A percentile compares a stretch with the other conserved stretches of the same genome.
Conservation (phyloP, 2,113 vertebrate species). For the Platycercus adscitus region DNA sequence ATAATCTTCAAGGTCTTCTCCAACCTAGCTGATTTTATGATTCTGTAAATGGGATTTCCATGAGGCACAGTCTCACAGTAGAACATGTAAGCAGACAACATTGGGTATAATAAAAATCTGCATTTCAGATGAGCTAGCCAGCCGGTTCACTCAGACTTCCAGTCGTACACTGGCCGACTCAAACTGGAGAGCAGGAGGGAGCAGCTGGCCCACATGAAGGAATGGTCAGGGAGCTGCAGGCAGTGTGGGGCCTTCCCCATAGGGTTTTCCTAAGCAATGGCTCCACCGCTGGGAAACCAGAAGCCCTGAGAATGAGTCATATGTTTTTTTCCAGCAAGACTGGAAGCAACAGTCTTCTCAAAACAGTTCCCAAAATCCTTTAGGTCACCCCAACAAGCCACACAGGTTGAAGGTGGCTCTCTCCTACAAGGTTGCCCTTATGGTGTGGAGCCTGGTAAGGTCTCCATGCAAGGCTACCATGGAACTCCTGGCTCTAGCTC, state of each 20-base stretch:
- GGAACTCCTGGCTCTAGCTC: background rate
- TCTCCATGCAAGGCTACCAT: background rate
- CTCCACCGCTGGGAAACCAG: background rate
- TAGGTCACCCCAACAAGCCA: background rate
- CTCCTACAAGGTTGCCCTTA: background rate
- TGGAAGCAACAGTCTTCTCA: background rate
- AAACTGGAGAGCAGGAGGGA: background rate
- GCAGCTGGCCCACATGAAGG: background rate
- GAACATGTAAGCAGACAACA: background rate
- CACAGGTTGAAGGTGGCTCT: background rate
- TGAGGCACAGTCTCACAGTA: background rate
- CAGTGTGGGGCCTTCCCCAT: rapidly evolving
- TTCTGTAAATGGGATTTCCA: background rate
- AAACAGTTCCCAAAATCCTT: background rate
- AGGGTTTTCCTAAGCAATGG: background rate
- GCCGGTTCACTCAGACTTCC: background rate
- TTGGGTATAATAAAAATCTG: background rate
- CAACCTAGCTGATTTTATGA: background rate
- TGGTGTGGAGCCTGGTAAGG: background rate
- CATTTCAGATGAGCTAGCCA: background rate
- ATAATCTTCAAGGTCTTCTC: background rate
- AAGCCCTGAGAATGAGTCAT: background rate
- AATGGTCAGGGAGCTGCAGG: background rate
- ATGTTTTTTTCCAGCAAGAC: background rate
- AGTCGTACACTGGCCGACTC: background rate